A percentile compares a stretch with the other conserved stretches of the same genome.
These are phyloP conservation scores for Rhinichthys osculus DNA, from an alignment of 2,797 vertebrate species.

Conservation along the genomic window DNA sequence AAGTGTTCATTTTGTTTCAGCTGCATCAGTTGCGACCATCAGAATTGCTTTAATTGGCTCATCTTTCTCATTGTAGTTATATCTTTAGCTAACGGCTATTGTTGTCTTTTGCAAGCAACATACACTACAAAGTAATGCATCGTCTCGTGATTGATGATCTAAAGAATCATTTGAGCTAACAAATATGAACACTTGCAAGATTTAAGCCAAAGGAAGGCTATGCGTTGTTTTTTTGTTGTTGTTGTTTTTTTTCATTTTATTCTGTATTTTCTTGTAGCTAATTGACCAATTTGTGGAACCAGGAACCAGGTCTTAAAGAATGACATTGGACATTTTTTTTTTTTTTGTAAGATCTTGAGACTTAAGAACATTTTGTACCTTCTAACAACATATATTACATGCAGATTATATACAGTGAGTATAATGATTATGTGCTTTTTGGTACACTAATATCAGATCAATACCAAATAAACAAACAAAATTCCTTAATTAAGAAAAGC, in stretches of 20 bases:
- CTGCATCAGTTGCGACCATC: background rate
- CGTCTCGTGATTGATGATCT: background rate
- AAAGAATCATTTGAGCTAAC: background rate
- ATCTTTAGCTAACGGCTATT: background rate
- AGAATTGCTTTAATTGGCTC: background rate
- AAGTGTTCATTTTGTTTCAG: background rate
- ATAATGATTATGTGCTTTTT: background rate
- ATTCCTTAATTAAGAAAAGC: constrained; percentile 6
- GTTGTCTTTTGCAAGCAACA: background rate
- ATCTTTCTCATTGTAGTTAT: background rate
- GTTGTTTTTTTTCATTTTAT: background rate
- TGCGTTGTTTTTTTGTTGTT: background rate
- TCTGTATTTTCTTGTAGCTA: background rate
- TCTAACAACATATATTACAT: background rate
- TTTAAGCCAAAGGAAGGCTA: background rate
- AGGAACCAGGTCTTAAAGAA: background rate
- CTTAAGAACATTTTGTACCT: too few species aligned
- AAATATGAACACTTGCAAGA: background rate
- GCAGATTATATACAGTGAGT: background rate
- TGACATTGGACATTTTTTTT: background rate
- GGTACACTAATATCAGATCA: background rate
- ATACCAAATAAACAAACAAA: background rate
- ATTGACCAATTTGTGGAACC: background rate
- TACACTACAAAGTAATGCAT: background rate
- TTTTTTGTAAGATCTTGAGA: background rate